A percentile compares a stretch with the other conserved stretches of the same genome.
Conservation (phyloP, 2,113 vertebrate species). For the Tragelaphus buxtoni region DNA sequence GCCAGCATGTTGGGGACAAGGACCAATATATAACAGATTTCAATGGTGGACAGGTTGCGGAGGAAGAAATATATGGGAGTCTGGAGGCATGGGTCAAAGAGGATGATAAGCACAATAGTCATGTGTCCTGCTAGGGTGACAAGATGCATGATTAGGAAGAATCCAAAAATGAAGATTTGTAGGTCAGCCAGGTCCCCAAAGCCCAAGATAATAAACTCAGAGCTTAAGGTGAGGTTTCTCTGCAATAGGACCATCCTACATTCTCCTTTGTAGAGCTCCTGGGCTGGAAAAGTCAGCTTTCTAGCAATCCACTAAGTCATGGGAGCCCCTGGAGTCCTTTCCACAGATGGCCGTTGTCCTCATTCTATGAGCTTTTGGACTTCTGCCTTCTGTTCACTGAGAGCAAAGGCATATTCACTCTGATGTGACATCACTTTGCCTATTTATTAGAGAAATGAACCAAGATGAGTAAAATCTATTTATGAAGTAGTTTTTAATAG, state of each 20-base stretch:
- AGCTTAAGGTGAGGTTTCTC: slow-evolving; percentile 19
- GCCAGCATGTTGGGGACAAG: slow-evolving; percentile 61
- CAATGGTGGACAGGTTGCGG: slow-evolving; percentile 46
- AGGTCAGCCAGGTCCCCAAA: slow-evolving; percentile 21
- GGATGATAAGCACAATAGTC: slow-evolving; percentile 36
- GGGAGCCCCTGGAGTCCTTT: background rate
- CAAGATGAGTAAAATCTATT: background rate
- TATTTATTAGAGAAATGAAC: background rate
- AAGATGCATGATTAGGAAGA: slow-evolving; percentile 55
- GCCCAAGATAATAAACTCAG: slow-evolving; percentile 52
- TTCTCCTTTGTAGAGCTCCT: background rate
- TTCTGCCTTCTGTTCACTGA: background rate
- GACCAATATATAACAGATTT: slow-evolving; percentile 57
- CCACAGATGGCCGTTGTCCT: background rate
- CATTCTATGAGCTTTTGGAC: background rate
- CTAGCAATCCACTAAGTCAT: background rate
- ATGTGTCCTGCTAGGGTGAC: slow-evolving; percentile 49
- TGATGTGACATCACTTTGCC: background rate
- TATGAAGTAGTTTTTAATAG: background rate
- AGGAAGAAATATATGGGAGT: slow-evolving; percentile 68
- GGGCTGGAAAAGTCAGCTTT: background rate
- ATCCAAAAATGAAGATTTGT: slow-evolving; percentile 24
- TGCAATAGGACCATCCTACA: background rate
- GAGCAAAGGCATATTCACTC: background rate
- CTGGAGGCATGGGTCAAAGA: slow-evolving; percentile 38